Percentiles rank a stretch among this genome's conserved stretches.
These are phyloP conservation scores for Melolontha melolontha DNA, from an alignment of 2,888 invertebrate genomes.

Conservation along the genomic window DNA sequence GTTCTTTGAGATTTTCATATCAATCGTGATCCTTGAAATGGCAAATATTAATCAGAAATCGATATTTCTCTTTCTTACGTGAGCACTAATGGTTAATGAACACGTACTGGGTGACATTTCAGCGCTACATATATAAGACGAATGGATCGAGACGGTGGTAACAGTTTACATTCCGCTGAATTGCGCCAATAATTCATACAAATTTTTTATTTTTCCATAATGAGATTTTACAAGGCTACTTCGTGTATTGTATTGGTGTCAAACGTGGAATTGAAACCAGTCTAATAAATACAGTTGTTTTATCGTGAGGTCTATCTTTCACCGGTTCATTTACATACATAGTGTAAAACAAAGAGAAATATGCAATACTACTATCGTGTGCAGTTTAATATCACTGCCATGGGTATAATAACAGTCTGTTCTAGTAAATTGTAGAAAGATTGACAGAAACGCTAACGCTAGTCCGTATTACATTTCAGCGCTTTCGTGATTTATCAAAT, in stretches of 20 bases:
- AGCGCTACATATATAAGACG: too few relatives aligned
- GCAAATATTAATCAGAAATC: too few relatives aligned
- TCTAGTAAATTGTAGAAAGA: conserved; percentile 6
- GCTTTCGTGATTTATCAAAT: conserved; percentile 9
- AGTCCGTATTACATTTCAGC: not conserved
- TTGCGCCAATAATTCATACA: conserved; percentile 28
- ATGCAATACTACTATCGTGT: not conserved
- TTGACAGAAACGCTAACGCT: conserved; percentile 10
- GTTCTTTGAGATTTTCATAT: too few relatives aligned
- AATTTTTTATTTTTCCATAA: conserved; percentile 30
- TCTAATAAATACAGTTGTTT: conserved; percentile 34
- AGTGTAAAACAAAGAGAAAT: conserved; percentile 31
- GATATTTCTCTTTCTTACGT: too few relatives aligned
- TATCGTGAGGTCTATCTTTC: conserved; percentile 34
- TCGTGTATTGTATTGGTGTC: conserved; percentile 40
- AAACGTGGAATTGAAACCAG: conserved; percentile 32
- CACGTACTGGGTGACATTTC: too few relatives aligned
- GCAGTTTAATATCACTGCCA: conserved; percentile 5
- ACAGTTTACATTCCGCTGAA: conserved; percentile 30
- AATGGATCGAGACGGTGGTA: not conserved
- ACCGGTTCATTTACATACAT: conserved; percentile 33
- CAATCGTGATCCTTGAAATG: too few relatives aligned
- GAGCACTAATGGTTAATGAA: too few relatives aligned
- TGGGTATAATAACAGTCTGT: not conserved
- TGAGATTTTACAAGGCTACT: conserved; percentile 34